Evolutionary conservation across 2,888 invertebrate species (phyloP).

Genomic region (Amiota mariae): DNA sequence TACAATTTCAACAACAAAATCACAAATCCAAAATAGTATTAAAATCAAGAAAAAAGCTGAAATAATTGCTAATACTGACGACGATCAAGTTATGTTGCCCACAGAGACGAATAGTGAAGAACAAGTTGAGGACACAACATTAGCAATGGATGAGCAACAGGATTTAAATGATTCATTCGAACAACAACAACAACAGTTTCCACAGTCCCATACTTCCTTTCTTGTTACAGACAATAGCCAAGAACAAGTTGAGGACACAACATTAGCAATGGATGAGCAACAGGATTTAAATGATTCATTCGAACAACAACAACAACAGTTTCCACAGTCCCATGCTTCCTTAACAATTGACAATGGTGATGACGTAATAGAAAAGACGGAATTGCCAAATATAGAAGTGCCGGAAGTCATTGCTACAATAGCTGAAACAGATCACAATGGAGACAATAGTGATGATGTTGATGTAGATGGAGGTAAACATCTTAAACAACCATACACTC

Average conservation of each 20-base stretch:
- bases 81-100: conserved; percentile 22
- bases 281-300: conserved; percentile 17
- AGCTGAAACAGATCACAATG: conserved; percentile 31
- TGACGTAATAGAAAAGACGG: conserved; percentile 62
- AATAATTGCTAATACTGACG: background rate
- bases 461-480: conserved; percentile 5
- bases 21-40: too few species aligned
- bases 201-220: conserved; percentile 41
- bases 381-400: conserved; percentile 59
- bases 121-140: conserved; percentile 33
- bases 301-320: conserved; percentile 38
- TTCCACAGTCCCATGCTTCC: conserved; percentile 15
- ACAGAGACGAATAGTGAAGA: conserved; percentile 22
- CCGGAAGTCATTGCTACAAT: conserved; percentile 41
- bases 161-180: background rate
- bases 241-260: conserved; percentile 32
- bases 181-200: conserved; percentile 40
- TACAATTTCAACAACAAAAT: too few species aligned
- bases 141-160: conserved; percentile 30
- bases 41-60: too few species aligned
- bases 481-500: conserved; percentile 30
- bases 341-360: conserved; percentile 47
- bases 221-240: conserved; percentile 54
- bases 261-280: conserved; percentile 27
- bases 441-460: conserved; percentile 31